These are phyloP conservation scores for Triplophysa tibetana DNA, from an alignment of 2,113 vertebrate species.

Conservation along the genomic window DNA sequence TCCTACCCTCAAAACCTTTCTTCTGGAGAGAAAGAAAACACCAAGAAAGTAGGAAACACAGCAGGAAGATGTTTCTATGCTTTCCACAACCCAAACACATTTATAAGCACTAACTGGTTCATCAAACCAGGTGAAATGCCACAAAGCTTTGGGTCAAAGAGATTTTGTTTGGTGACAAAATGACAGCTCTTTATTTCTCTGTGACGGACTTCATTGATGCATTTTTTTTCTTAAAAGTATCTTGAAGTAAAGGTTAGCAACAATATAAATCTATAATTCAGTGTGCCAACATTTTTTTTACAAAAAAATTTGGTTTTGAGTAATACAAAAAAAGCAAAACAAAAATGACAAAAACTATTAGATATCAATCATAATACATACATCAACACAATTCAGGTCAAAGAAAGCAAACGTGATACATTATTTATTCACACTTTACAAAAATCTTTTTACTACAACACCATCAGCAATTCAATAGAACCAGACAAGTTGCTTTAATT, in stretches of 20 bases:
- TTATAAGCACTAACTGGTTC: neutral
- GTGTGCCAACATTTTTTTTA: conserved; percentile 58
- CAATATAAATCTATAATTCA: conserved; percentile 60
- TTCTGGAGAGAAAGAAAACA: conserved; percentile 2
- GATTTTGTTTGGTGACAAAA: conserved; percentile 51
- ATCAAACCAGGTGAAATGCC: conserved; percentile 15
- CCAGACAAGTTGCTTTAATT: conserved; percentile 83
- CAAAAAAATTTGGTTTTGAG: conserved; percentile 57
- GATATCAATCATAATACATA: conserved; percentile 87
- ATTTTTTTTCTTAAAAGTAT: conserved; percentile 55
- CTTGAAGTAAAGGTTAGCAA: conserved; percentile 55
- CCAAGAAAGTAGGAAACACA: neutral
- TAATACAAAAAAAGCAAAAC: conserved; percentile 53
- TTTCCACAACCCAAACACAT: neutral
- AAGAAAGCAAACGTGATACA: conserved; percentile 91
- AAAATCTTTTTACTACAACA: conserved; percentile 85
- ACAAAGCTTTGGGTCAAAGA: conserved; percentile 49
- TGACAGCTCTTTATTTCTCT: conserved; percentile 54
- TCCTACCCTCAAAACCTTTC: neutral
- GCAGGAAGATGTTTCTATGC: neutral
- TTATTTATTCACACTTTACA: conserved; percentile 98
- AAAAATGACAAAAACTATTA: conserved; percentile 63
- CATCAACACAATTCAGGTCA: conserved; percentile 86
- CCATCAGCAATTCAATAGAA: conserved; percentile 89
- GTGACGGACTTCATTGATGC: conserved; percentile 44